phyloP scores from a whole-genome alignment of 2,888 invertebrate species.

The Cynaeus angustus region DNA sequence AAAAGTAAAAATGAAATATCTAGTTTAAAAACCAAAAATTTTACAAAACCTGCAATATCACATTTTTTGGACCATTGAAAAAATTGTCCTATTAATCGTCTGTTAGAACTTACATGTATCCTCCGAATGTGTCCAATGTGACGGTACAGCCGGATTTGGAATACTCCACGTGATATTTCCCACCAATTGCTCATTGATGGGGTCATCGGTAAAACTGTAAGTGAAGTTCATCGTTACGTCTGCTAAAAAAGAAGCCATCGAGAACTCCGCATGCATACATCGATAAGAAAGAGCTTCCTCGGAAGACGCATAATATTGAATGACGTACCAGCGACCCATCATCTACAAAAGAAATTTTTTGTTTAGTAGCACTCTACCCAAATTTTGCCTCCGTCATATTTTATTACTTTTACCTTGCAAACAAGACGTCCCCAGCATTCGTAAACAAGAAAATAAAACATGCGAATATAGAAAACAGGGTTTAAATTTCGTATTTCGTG shows the following conservation, averaged over 20 bases:
- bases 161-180: slow-evolving; percentile 93
- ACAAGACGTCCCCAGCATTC: slow-evolving; percentile 25
- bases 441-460: slow-evolving; percentile 28
- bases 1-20: too few species aligned
- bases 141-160: slow-evolving; percentile 81
- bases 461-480: not conserved
- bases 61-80: not conserved
- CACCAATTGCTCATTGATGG: slow-evolving; percentile 83
- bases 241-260: slow-evolving; percentile 73
- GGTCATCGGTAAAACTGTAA: slow-evolving; percentile 90
- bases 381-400: slow-evolving; percentile 12
- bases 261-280: slow-evolving; percentile 87
- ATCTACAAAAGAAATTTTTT: too few species aligned
- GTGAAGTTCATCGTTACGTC: slow-evolving; percentile 92
- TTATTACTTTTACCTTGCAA: slow-evolving; percentile 29
- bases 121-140: slow-evolving; percentile 92
- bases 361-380: too few species aligned
- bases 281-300: slow-evolving; percentile 90
- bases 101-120: slow-evolving; percentile 80
- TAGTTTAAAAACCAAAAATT: too few species aligned
- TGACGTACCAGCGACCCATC: slow-evolving; percentile 89
- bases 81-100: too few species aligned
- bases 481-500: slow-evolving; percentile 14
- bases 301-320: slow-evolving; percentile 91
- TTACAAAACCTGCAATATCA: too few species aligned